A percentile compares a stretch with the other conserved stretches of the same genome.
These are phyloP conservation scores for Elymnias hypermnestra DNA, from an alignment of 1,140 invertebrate species.

Conservation along the genomic window DNA sequence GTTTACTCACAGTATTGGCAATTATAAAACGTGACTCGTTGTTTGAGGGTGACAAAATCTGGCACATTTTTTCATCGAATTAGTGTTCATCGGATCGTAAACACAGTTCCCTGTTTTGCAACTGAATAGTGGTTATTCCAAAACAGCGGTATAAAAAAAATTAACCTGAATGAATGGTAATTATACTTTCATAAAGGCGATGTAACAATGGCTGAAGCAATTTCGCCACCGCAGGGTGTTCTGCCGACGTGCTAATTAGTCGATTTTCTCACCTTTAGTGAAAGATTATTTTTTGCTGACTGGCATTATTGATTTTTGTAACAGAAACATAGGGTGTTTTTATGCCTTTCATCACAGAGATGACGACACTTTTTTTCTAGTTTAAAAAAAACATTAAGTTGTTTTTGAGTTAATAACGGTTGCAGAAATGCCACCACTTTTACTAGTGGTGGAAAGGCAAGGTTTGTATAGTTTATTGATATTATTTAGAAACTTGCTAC, in stretches of 20 bases:
- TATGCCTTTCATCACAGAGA: not conserved
- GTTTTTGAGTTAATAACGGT: no score
- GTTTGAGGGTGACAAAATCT: conserved; percentile 38
- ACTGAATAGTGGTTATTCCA: conserved; percentile 39
- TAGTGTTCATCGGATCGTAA: conserved; percentile 57
- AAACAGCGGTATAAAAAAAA: conserved; percentile 50
- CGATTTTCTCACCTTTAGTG: conserved; percentile 69
- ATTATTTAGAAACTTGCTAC: no score
- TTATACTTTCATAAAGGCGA: conserved; percentile 54
- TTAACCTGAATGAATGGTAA: conserved; percentile 60
- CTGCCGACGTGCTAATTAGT: conserved; percentile 56
- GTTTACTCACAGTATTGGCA: conserved; percentile 15
- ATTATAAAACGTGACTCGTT: conserved; percentile 58
- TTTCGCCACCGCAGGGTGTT: conserved; percentile 44
- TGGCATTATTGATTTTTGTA: conserved; percentile 27
- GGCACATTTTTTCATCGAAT: conserved; percentile 37
- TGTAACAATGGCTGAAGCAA: conserved; percentile 43
- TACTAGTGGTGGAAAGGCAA: no score
- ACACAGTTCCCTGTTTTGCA: conserved; percentile 51
- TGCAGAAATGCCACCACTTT: no score
- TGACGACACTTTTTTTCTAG: not conserved
- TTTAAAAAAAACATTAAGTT: no score
- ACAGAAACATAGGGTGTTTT: conserved; percentile 25
- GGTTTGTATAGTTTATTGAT: no score
- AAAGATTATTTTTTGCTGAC: conserved; percentile 45